Conservation (phyloP, 2,113 vertebrate genomes). For the Stegastes partitus region DNA sequence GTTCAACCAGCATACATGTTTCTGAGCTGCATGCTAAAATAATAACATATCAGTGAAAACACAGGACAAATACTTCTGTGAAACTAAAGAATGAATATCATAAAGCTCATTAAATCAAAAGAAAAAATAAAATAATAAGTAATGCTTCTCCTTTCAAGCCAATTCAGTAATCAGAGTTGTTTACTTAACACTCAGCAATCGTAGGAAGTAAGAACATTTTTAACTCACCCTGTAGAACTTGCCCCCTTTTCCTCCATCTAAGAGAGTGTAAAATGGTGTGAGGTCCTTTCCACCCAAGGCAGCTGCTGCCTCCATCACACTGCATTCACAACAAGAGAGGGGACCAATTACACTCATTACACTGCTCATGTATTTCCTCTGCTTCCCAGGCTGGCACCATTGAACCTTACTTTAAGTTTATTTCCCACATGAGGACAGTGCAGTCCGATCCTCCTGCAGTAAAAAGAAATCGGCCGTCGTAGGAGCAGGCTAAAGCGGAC, state of each 20-base stretch:
- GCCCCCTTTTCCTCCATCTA: slow-evolving; percentile 91
- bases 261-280: slow-evolving; percentile 89
- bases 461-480: slow-evolving; percentile 87
- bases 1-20: neutral
- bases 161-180: no score
- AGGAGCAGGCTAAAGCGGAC: slow-evolving; percentile 85
- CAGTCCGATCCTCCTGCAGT: slow-evolving; percentile 89
- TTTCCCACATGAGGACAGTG: slow-evolving; percentile 88
- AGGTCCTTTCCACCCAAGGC: slow-evolving; percentile 90
- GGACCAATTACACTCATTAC: neutral
- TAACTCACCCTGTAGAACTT: slow-evolving; percentile 88
- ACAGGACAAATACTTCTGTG: no score
- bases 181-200: neutral
- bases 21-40: neutral
- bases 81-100: no score
- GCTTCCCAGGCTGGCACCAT: neutral
- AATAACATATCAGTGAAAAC: no score
- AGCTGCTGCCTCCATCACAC: slow-evolving; percentile 89
- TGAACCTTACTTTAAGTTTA: slow-evolving; percentile 85
- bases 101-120: no score
- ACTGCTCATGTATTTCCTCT: neutral
- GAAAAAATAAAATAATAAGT: no score
- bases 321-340: slow-evolving; percentile 66
- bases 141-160: no score
- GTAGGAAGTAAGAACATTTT: neutral